Conservation (phyloP, 2,113 vertebrate species). For the Oryzias curvinotus region DNA sequence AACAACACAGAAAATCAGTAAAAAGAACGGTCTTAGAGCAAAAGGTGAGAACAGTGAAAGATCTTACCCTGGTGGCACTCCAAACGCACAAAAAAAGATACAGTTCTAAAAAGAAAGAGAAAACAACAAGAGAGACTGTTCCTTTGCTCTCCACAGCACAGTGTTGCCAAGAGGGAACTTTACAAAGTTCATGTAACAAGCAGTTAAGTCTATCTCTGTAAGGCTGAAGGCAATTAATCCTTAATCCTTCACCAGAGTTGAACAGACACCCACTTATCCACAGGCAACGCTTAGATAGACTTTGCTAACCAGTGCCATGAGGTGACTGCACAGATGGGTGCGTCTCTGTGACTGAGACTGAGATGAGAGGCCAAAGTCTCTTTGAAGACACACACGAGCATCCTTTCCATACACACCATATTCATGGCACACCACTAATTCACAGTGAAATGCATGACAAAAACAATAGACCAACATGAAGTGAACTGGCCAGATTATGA, state of each 20-base stretch:
- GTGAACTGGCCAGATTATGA: conserved; percentile 28
- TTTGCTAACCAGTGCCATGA: conserved; percentile 59
- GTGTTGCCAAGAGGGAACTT: conserved; percentile 63
- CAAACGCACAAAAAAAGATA: conserved; percentile 16
- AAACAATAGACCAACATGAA: conserved; percentile 25
- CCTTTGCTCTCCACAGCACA: conserved; percentile 30
- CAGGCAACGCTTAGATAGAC: conserved; percentile 38
- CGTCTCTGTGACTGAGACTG: conserved; percentile 41
- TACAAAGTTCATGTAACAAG: conserved; percentile 62
- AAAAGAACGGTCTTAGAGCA: conserved; percentile 12
- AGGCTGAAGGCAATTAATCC: conserved; percentile 73
- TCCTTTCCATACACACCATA: background rate
- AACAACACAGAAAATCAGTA: conserved; percentile 7
- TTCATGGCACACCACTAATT: conserved; percentile 19
- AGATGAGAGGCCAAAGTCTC: conserved; percentile 64
- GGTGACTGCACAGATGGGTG: conserved; percentile 53
- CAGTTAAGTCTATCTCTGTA: conserved; percentile 68
- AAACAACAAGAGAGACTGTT: conserved; percentile 34
- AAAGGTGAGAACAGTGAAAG: conserved; percentile 46
- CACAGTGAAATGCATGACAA: conserved; percentile 20
- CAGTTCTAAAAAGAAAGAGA: conserved; percentile 26
- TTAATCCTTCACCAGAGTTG: conserved; percentile 57
- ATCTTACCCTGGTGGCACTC: conserved; percentile 54
- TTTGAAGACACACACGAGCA: conserved; percentile 28
- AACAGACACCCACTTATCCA: conserved; percentile 22